Base-by-base conservation (phyloP, 2,113 vertebrate genomes). In the Irena cyanogastra region DNA sequence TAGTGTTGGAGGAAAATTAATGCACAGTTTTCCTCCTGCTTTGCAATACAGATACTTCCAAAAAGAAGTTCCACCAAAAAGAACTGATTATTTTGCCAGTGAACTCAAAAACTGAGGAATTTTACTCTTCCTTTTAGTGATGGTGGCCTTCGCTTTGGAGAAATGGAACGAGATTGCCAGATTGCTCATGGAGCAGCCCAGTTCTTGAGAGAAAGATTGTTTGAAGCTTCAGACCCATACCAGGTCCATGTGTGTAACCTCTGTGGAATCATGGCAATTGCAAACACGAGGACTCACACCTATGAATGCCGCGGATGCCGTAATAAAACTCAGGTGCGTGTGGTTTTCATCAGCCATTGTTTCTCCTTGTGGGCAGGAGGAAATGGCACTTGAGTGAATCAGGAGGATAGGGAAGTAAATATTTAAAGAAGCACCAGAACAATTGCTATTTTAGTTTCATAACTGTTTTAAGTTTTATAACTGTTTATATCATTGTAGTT, bases 161-260 rank as follows among this genome's bases (percentile, higher is more conserved):
- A 99, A 98, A 99, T 99, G 99, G 99, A 99, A 91, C 98, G 99
- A 26, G 99, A 99, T 15, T 99, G 99, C 97, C 99, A 99, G 98
- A 99, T 99, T 44, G 99, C 99, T 95, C 99, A 99, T 2, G 99
- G 99, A 42, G 99, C 99, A 2, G 99, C 99, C 16, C 99, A 99
- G 98, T 99, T 99, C 96, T 97, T 99, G 69, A 97, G 98, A 66
- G 99, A 99, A 63, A 98, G 99, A 26, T 94, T 99, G 85, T 99
- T 99, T 60, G 99, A 99, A 97, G 99, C 99, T 1, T 99, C 99
- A 7, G 99, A 99, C 88, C 99, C 99, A 0, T 99, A 99, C 93
- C 99, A 99, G 89, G 99, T 99, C 35, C 99, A 99, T 0, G 99
- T 99, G 4, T 99, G 99, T 92, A 99, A 99, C 96, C 98, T 99